Base-by-base conservation (phyloP, 2,888 invertebrate genomes). In the Synanthedon formicaeformis region DNA sequence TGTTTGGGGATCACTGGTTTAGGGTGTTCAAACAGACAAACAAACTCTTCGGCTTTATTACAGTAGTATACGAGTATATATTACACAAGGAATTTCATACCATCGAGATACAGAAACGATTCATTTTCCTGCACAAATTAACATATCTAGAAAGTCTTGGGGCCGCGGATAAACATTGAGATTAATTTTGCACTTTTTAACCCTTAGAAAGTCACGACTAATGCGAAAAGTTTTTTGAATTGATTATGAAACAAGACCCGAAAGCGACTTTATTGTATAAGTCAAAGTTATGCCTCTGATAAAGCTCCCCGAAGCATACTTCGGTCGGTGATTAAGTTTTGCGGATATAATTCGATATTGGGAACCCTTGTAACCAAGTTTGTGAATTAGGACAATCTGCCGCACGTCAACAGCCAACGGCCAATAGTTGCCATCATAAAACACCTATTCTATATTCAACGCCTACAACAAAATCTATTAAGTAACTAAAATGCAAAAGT, bases 361-460 rank as follows among this genome's bases (percentile, higher is more conserved):
- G 63, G 59, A 66, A 73, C 77, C 75, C 73, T 73, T 73, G 62
- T 75, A 75, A 78, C 70, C 55, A 64, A 78, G 71, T 77, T 79
- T 74, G 61, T 52, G 66, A 74, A 75, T 76, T 72, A 68, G 59
- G 68, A 64, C 72, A 73, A 74, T 78, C 69, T 71, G 71, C 74
- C 67, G 66, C 65, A 64, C 58, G 69, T 73, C 75, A 67, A 60
- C 58, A 63, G 57, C 53, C 23, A 65, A 64, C 59, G 58, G 57
- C 58, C 51, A 51, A 57, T 58, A 55, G 59, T 62, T 56, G 57
- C 55, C 58, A 60, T 61, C 61, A 65, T 71, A 67, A 64, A 66
- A 64, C 58, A 53, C 56, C 50, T 52, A 50, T 54, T 51, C 49
- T 16, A 27, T 41, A 12, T 27, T n/a, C 41, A 53, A 41, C 41